A percentile compares a stretch with the other conserved stretches of the same genome.
Conservation (phyloP, 2,888 invertebrate species). For the Portevinia maculata region DNA sequence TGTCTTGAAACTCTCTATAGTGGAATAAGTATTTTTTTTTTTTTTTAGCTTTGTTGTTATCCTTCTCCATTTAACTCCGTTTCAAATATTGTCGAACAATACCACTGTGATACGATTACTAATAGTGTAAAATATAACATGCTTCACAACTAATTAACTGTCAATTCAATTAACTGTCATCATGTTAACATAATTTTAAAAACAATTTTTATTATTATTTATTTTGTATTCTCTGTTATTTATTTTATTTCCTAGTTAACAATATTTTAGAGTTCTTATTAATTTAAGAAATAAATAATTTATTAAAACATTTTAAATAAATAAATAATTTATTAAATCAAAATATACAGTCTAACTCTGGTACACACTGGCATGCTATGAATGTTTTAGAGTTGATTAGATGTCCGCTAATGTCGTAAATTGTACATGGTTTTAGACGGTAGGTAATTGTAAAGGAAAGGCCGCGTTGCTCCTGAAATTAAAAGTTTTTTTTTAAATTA, state of each 20-base stretch:
- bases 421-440: constrained; percentile 53
- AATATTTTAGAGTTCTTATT: constrained; percentile 18
- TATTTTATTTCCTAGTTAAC: constrained; percentile 42
- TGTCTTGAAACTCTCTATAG: not conserved
- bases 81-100: constrained; percentile 20
- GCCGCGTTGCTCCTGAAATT: constrained; percentile 52
- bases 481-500: not conserved
- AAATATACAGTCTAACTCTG: constrained; percentile 8
- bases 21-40: constrained; percentile 16
- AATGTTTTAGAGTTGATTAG: constrained; percentile 27
- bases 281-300: constrained; percentile 35
- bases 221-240: constrained; percentile 36
- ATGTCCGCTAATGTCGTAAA: constrained; percentile 39
- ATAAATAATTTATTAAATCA: constrained; percentile 53
- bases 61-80: not conserved
- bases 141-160: constrained; percentile 22
- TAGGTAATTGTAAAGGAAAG: constrained; percentile 60
- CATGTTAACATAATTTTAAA: constrained; percentile 53
- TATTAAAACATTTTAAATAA: constrained; percentile 20
- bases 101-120: constrained; percentile 67
- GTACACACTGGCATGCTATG: constrained; percentile 8
- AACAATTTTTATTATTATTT: constrained; percentile 30
- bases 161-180: constrained; percentile 12
- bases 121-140: constrained; percentile 22
- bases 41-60: constrained; percentile 10